Percentiles rank a stretch among this genome's conserved stretches.
Conservation (phyloP, 2,888 invertebrate genomes). For the Noctuana brunneofusca region DNA sequence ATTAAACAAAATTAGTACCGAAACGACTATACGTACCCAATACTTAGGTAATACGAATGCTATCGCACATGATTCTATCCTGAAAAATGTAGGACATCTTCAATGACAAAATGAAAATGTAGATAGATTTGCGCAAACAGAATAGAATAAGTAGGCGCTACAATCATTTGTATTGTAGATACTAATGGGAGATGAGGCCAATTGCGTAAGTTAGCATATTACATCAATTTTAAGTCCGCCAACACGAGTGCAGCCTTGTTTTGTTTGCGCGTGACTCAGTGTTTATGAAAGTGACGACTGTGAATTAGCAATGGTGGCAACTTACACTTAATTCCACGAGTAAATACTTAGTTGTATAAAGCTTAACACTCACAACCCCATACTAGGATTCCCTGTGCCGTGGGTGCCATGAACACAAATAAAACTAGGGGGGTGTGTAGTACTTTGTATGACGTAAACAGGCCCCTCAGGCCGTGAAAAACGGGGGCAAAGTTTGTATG, state of each 20-base stretch:
- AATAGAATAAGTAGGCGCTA: conserved; percentile 13
- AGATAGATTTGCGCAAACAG: conserved; percentile 8
- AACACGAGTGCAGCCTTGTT: conserved; percentile 45
- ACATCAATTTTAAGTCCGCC: conserved; percentile 41
- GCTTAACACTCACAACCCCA: too few relatives aligned
- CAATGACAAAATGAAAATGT: background rate
- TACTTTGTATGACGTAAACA: too few relatives aligned
- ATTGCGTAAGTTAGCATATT: conserved; percentile 39
- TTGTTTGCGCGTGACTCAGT: conserved; percentile 67
- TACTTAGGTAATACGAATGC: too few relatives aligned
- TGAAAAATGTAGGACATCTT: background rate
- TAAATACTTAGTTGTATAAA: too few relatives aligned
- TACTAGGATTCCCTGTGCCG: too few relatives aligned
- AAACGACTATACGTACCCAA: too few relatives aligned
- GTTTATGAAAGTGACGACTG: conserved; percentile 74
- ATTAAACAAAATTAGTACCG: too few relatives aligned
- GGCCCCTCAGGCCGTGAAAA: too few relatives aligned
- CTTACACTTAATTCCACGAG: too few relatives aligned
- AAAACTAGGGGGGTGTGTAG: too few relatives aligned
- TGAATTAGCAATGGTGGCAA: conserved; percentile 68
- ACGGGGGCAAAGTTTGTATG: too few relatives aligned
- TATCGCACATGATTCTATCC: background rate
- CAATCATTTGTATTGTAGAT: conserved; percentile 10
- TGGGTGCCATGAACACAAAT: too few relatives aligned
- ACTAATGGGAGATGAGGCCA: conserved; percentile 19